Base-by-base conservation (phyloP, 2,888 invertebrate species). In the Ormyrus rosae region DNA sequence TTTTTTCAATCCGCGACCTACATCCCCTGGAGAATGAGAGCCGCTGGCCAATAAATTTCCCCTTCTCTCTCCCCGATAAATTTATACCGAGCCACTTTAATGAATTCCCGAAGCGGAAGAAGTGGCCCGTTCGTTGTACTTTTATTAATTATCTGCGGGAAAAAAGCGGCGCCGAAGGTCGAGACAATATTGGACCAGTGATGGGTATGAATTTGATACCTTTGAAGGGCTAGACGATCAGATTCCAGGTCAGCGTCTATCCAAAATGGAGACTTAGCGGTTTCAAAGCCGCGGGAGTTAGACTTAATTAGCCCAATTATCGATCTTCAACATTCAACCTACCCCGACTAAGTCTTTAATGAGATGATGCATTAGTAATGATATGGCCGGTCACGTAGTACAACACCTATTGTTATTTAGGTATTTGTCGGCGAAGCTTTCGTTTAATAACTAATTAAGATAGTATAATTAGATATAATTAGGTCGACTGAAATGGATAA, bases 1-100 rank as follows among this genome's bases (percentile, higher is more conserved):
- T 79, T 79, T 73, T 79, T 73, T 73, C 63, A 63, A 61, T 56
- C 51, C 68, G 34, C 61, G 69, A 69, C 74, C 73, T 69, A 74
- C 48, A 79, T 79, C 63, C 67, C 58, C 63, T 34, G 34, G 34
- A 34, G 34, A 34, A 34, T 34, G 34, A 34, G 34, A 19, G 10
- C 48, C 51, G n/a, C 6, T 13, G 68, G 69, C 64, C 56, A 61
- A 79, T 79, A 69, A 79, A 79, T 79, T 68, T 48, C 48, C 11
- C n/a, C 13, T 10, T 6, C 48, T 19, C 55, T 2, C 19, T 55
- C 13, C 1, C 58, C n/a, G 55, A 79, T 73, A 73, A 79, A 79
- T 78, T 78, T 61, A 68, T 60, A 67, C 51, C 58, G 58, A 9
- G 65, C 0, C 2, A 46, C 46, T 53, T 48, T 72, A 55, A 78